Evolutionary conservation across 2,113 vertebrate genomes (phyloP).

Genomic region (Polypterus senegalus): DNA sequence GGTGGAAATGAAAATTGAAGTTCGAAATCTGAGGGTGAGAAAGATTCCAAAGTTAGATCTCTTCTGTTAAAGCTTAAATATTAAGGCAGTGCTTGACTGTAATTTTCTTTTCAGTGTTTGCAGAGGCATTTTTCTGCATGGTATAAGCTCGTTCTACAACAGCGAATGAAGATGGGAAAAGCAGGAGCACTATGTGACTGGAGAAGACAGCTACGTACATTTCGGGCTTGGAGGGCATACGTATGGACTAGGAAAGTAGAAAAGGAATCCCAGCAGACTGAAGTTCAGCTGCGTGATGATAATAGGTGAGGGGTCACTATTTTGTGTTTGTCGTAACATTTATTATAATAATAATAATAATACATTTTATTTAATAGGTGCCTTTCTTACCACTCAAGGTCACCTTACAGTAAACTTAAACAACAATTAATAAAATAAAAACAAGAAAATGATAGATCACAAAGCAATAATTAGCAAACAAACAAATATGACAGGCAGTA

Average conservation of each 20-base stretch:
- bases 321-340: neutral
- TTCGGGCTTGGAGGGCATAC: conserved; percentile 67
- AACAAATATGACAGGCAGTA: no score
- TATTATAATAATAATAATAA: no score
- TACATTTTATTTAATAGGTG: no score
- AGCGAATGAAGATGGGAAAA: conserved; percentile 65
- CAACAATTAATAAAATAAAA: no score
- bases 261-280: conserved; percentile 47
- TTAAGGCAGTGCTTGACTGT: no score
- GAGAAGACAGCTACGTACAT: conserved; percentile 65
- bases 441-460: no score
- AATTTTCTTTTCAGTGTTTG: conserved; percentile 56
- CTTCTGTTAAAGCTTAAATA: no score
- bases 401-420: no score
- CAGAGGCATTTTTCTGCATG: conserved; percentile 77
- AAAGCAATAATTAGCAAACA: no score
- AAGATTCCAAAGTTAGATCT: neutral
- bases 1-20: conserved; percentile 28
- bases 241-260: conserved; percentile 51
- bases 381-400: no score
- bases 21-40: conserved; percentile 44
- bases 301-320: conserved; percentile 53
- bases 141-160: conserved; percentile 66
- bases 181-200: conserved; percentile 69
- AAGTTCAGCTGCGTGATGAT: conserved; percentile 59